Percentiles rank a stretch among this genome's conserved stretches.
Conservation (phyloP, 2,797 vertebrate species). For the Tauraco hartlaubi region DNA sequence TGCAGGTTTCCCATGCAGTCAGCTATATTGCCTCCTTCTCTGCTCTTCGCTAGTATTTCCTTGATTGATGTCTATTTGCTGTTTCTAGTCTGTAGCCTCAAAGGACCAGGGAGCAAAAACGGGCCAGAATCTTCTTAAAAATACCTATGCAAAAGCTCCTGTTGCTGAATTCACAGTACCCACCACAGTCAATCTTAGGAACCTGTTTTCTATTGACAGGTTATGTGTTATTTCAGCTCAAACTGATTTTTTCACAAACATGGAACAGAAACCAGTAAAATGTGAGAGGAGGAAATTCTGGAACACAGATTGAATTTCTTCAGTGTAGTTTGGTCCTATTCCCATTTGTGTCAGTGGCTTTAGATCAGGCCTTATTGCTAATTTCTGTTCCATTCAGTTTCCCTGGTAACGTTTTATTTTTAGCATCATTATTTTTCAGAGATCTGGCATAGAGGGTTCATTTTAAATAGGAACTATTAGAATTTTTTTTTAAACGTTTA, state of each 20-base stretch:
- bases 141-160: not conserved
- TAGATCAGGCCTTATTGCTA: conserved; percentile 16
- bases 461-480: not conserved
- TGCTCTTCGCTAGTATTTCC: not conserved
- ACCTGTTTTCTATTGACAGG: not conserved
- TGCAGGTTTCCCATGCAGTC: not conserved
- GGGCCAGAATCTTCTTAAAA: not conserved
- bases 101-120: not conserved
- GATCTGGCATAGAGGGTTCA: conserved; percentile 19
- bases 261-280: not conserved
- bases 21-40: not conserved
- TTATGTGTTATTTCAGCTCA: not conserved
- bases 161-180: not conserved
- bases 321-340: not conserved
- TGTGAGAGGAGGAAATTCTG: not conserved
- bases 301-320: not conserved
- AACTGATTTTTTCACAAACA: not conserved
- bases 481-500: conserved; percentile 1
- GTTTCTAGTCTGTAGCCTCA: not conserved
- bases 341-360: conserved; percentile 2
- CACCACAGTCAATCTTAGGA: not conserved
- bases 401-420: conserved; percentile 66
- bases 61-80: not conserved
- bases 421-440: conserved; percentile 50
- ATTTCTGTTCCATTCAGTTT: conserved; percentile 49